Evolutionary conservation across 2,888 invertebrate genomes (phyloP).

Genomic region (Junonia oenone): DNA sequence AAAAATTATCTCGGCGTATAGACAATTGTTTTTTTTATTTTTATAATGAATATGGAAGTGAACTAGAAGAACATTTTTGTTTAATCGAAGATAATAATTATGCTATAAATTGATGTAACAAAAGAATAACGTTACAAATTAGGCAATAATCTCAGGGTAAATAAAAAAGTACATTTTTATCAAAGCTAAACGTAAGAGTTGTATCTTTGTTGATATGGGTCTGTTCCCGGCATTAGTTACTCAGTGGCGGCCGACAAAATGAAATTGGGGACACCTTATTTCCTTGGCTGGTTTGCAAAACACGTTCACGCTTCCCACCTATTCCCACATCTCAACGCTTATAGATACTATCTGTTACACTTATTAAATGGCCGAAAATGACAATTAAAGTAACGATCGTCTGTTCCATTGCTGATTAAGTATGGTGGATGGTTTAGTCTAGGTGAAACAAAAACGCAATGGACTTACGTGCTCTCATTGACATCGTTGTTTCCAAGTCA

Average conservation of each 20-base stretch:
- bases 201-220: not conserved
- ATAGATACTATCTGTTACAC: conserved; percentile 75
- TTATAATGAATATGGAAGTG: too few relatives aligned
- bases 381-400: conserved; percentile 22
- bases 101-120: too few relatives aligned
- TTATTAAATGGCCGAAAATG: conserved; percentile 44
- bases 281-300: conserved; percentile 75
- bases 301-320: conserved; percentile 77
- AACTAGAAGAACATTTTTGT: too few relatives aligned
- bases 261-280: conserved; percentile 76
- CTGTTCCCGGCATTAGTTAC: conserved; percentile 55
- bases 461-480: conserved; percentile 2
- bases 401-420: conserved; percentile 42
- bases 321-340: conserved; percentile 78
- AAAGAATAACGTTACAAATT: too few relatives aligned
- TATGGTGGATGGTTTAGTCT: not conserved
- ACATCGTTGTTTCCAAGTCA: not conserved
- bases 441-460: conserved; percentile 7
- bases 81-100: too few relatives aligned
- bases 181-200: not conserved
- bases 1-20: too few relatives aligned
- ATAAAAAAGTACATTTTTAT: not conserved
- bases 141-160: not conserved
- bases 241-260: conserved; percentile 71
- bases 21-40: too few relatives aligned